Base-by-base conservation (phyloP, 92 coral and sea anemone genomes). In the Pocillopora meandrina region DNA sequence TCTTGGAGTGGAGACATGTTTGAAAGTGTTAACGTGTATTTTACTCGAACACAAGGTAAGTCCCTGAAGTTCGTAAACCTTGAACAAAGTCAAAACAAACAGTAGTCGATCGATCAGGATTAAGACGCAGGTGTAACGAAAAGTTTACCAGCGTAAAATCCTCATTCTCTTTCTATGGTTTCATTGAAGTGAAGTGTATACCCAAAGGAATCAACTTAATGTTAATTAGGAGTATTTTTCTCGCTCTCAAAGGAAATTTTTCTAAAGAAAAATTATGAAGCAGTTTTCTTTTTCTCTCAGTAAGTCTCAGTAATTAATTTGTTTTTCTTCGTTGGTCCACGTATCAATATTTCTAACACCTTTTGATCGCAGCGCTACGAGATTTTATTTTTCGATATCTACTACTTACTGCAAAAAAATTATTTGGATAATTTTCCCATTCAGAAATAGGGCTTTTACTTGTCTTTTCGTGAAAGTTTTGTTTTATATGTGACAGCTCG, bases 1-100 rank as follows among this genome's bases (percentile, higher is more conserved):
- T 61, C 97, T 97, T 33, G 99, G 99, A 13, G 99, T 97, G 15
- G 99, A 97, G 74, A 97, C 97, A 12, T 97, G 98, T 86, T 85
- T 97, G 63, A 97, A 97, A 80, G 99, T 97, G 58, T 84, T 97
- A 47, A 97, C 98, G 8, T 97, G 99, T 59, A 97, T 97, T 85
- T 89, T 97, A 19, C 84, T 97, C 71, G 99, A 97, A 62, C 99
- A 97, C 82, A 97, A 97, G 99, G 99, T 96, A 83, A 61, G 92
- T 52, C 52, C 8, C 52, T 42, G 52, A 42, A 42, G 4, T 42
- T 42, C 52, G 52, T 42, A 42, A 42, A 42, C 52, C 52, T 42
- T 42, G 52, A 3, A 42, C 4, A 42, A 42, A 42, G n/a, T 61
- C 73, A 83, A 73, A 63, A 82, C 63, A 72, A 74, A 73, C 56